These are phyloP conservation scores for Pithys albifrons DNA, from an alignment of 2,113 vertebrate genomes.

Conservation along the genomic window DNA sequence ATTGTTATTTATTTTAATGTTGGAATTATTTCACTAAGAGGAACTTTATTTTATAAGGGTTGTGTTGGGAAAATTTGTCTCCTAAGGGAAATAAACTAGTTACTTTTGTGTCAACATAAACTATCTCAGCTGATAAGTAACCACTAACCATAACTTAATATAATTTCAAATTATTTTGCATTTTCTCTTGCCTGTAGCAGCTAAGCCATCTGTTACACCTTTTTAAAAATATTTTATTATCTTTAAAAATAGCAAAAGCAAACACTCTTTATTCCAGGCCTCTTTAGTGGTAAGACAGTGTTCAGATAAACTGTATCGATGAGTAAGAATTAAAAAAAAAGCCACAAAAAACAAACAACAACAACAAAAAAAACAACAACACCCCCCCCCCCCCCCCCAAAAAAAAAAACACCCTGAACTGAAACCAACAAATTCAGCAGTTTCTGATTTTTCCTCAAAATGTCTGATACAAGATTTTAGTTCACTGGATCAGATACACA, in stretches of 20 bases:
- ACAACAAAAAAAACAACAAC: not conserved
- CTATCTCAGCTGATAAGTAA: constrained; percentile 3
- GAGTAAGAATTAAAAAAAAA: not conserved
- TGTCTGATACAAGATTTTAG: not conserved
- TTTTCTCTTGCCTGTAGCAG: not conserved
- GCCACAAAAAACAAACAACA: not conserved
- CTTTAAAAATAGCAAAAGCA: not conserved
- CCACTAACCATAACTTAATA: constrained; percentile 18
- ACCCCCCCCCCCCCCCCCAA: no score
- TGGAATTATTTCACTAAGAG: not conserved
- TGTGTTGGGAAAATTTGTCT: not conserved
- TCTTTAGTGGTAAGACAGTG: not conserved
- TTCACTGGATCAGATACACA: not conserved
- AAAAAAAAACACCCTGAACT: no score
- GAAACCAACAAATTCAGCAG: not conserved
- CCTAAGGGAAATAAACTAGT: not conserved
- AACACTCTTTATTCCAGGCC: not conserved
- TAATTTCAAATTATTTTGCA: constrained; percentile 34
- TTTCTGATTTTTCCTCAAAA: not conserved
- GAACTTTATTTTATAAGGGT: not conserved
- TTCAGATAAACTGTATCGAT: not conserved
- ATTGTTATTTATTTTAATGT: not conserved
- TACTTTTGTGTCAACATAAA: not conserved
- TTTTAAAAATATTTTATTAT: not conserved
- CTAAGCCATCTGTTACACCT: constrained; percentile 14